Evolutionary conservation across 2,888 invertebrate genomes (phyloP).

Genomic region (Ectemnius cavifrons): DNA sequence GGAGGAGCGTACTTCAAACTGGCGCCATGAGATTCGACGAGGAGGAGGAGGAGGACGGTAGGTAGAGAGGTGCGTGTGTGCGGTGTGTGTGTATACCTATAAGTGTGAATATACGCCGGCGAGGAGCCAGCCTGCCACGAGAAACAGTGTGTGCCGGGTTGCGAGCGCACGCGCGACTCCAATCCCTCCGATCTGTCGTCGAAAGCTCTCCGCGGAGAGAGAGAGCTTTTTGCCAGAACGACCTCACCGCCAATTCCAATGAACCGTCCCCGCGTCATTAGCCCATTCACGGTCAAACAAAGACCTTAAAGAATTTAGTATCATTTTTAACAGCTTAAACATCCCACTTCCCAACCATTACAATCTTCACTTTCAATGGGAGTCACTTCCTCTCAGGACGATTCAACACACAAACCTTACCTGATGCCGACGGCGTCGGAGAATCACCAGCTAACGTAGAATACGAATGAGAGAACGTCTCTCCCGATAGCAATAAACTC

Average conservation of each 20-base stretch:
- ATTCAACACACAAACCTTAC: background rate
- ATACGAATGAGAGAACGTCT: constrained; percentile 16
- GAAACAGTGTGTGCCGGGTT: constrained; percentile 43
- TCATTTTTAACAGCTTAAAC: background rate
- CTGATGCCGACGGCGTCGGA: background rate
- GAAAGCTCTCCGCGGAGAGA: constrained; percentile 46
- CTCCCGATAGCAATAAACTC: background rate
- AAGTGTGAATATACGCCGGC: too few relatives aligned
- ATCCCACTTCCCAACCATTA: background rate
- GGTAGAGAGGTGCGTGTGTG: constrained; percentile 60
- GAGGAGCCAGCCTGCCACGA: constrained; percentile 40
- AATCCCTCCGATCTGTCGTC: constrained; percentile 34
- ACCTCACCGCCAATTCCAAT: constrained; percentile 4
- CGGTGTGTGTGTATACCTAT: too few relatives aligned
- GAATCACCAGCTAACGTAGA: background rate
- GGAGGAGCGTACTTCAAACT: constrained; percentile 77
- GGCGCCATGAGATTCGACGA: constrained; percentile 74
- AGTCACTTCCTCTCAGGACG: background rate
- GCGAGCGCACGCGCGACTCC: constrained; percentile 56
- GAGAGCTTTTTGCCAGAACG: constrained; percentile 30
- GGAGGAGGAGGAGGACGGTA: constrained; percentile 57
- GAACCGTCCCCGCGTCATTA: background rate
- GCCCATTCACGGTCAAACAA: background rate
- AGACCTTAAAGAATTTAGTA: background rate
- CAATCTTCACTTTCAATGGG: too few relatives aligned